A percentile compares a stretch with the other conserved stretches of the same genome.
phyloP scores from a whole-genome alignment of 2,888 invertebrate genomes.

The Thumatha senex region DNA sequence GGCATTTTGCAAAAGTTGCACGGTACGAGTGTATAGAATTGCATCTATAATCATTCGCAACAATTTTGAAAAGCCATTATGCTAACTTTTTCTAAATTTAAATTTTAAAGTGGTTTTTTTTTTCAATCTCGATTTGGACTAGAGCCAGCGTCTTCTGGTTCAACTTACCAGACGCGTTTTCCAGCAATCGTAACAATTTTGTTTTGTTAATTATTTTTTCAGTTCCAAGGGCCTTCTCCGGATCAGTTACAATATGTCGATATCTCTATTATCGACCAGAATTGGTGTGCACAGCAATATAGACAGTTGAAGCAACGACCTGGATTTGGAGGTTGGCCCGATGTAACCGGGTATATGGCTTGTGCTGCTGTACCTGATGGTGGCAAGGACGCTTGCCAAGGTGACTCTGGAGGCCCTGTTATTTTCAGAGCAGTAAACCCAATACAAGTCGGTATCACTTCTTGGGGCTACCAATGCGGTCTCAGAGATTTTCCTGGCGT shows the following conservation, averaged over 20 bases:
- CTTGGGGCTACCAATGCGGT: constrained; percentile 47
- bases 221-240: background rate
- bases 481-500: constrained; percentile 46
- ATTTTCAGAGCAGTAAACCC: background rate
- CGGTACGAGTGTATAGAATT: too few species aligned
- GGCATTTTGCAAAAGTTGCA: too few species aligned
- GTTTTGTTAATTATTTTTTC: background rate
- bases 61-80: too few species aligned
- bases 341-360: constrained; percentile 41
- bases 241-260: constrained; percentile 31
- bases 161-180: too few species aligned
- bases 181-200: too few species aligned
- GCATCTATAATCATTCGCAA: too few species aligned
- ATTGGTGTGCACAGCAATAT: constrained; percentile 46
- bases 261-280: constrained; percentile 44
- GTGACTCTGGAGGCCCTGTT: constrained; percentile 79
- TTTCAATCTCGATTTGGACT: too few species aligned
- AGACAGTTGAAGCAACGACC: constrained; percentile 32
- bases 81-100: too few species aligned
- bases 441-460: constrained; percentile 47
- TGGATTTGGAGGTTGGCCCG: constrained; percentile 29
- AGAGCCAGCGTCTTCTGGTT: too few species aligned
- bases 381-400: constrained; percentile 67
- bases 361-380: constrained; percentile 53
- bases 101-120: too few species aligned